These are phyloP conservation scores for Megalops cyprinoides DNA, from an alignment of 2,797 vertebrate genomes.

Conservation along the genomic window DNA sequence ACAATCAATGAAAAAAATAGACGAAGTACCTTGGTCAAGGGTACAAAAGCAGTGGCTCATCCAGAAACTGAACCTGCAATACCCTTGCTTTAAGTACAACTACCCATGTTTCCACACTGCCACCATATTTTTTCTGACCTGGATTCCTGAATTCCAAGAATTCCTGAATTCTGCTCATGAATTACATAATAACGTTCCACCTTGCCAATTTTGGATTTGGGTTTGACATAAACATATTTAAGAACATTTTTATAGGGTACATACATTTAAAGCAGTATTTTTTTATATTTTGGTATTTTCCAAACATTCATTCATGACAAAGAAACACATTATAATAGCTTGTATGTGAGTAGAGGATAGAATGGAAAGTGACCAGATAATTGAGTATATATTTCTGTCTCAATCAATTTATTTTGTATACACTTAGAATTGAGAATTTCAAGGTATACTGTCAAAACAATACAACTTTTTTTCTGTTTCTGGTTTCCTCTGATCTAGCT, in stretches of 20 bases:
- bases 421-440: no score
- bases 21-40: background rate
- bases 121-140: background rate
- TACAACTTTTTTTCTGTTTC: no score
- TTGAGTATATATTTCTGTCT: background rate
- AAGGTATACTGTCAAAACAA: no score
- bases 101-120: background rate
- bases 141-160: no score
- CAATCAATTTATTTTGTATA: background rate
- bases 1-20: background rate
- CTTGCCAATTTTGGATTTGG: no score
- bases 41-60: background rate
- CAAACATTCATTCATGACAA: conserved; percentile 2
- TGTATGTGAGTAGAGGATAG: background rate
- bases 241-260: no score
- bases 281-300: background rate
- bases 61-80: no score
- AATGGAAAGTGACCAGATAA: background rate
- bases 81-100: background rate
- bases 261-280: no score
- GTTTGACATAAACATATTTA: no score
- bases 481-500: no score
- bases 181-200: no score
- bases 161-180: no score
- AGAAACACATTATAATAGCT: background rate